A percentile compares a stretch with the other conserved stretches of the same genome.
Evolutionary conservation across 2,113 vertebrate genomes (phyloP).

Genomic region (Trichomycterus rosablanca): DNA sequence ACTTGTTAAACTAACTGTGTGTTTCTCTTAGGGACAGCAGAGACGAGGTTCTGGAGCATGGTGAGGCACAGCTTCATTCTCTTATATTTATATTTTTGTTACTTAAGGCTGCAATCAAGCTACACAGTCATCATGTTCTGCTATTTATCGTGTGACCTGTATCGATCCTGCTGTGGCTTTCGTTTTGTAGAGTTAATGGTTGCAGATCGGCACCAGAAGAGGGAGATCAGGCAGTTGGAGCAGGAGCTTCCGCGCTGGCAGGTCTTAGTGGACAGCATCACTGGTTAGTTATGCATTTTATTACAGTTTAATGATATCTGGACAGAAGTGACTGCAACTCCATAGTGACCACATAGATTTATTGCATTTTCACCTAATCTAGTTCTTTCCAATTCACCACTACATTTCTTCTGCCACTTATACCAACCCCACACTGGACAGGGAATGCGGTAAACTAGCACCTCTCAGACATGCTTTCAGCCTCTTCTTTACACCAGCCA

Average conservation of each 20-base stretch:
- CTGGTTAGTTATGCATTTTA: conserved; percentile 63
- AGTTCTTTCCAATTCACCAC: too few relatives aligned
- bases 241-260: conserved; percentile 94
- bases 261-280: conserved; percentile 90
- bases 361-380: too few relatives aligned
- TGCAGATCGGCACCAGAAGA: conserved; percentile 88
- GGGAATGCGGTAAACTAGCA: too few relatives aligned
- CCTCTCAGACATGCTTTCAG: too few relatives aligned
- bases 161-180: neutral
- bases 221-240: conserved; percentile 89
- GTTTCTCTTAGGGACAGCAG: conserved; percentile 74
- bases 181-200: conserved; percentile 79
- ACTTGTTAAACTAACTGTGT: too few relatives aligned
- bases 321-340: too few relatives aligned
- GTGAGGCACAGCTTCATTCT: conserved; percentile 60
- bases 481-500: too few relatives aligned
- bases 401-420: too few relatives aligned
- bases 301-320: too few relatives aligned
- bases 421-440: too few relatives aligned
- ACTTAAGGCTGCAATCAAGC: too few relatives aligned
- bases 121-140: neutral
- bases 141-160: neutral
- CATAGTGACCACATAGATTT: too few relatives aligned
- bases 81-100: neutral
- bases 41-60: conserved; percentile 89